Conservation (phyloP, 2,113 vertebrate genomes). For the Abramis brama region DNA sequence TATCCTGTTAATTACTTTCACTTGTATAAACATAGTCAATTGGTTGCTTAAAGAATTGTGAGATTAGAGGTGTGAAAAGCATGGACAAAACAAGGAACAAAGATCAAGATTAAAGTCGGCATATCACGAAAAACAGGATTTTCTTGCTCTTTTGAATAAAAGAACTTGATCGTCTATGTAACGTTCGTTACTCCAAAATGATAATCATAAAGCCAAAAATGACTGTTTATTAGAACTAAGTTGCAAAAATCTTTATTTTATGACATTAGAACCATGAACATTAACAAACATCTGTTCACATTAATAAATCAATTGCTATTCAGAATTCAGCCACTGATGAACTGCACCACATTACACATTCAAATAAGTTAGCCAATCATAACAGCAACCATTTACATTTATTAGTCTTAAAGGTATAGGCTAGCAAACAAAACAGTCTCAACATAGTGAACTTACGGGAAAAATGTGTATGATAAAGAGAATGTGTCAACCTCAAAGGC, state of each 20-base stretch:
- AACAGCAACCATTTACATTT: background rate
- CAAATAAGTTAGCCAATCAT: background rate
- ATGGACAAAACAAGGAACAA: background rate
- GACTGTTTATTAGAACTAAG: background rate
- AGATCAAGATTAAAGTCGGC: background rate
- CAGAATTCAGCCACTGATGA: background rate
- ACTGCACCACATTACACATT: background rate
- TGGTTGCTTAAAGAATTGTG: background rate
- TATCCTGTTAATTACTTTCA: background rate
- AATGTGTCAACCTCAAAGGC: background rate
- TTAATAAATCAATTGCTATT: background rate
- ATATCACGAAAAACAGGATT: background rate
- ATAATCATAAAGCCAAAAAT: background rate
- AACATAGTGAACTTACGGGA: background rate
- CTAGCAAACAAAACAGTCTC: background rate
- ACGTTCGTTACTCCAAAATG: background rate
- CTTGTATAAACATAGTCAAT: background rate
- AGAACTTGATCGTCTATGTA: background rate
- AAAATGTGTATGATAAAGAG: background rate
- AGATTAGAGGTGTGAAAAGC: background rate
- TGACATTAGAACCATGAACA: background rate
- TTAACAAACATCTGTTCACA: background rate
- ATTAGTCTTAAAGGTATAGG: background rate
- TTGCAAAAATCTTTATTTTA: background rate
- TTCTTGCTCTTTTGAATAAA: background rate